These are phyloP conservation scores for Epistrophella euchroma DNA, from an alignment of 2,888 invertebrate genomes.

Conservation along the genomic window DNA sequence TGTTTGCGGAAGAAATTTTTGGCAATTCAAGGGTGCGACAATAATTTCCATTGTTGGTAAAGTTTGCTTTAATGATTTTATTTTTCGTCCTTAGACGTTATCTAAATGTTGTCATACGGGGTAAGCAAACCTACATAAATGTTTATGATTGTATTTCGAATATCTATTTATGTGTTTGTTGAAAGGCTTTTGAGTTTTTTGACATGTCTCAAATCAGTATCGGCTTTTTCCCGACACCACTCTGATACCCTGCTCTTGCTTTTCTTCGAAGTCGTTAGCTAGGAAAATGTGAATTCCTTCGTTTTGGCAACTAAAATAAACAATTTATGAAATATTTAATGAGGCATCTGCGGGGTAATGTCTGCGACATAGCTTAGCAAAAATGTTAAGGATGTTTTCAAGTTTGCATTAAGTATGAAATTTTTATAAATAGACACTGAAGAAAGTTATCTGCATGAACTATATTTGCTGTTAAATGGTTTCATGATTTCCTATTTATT, in stretches of 20 bases:
- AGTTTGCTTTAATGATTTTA: slow-evolving; percentile 45
- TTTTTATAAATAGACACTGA: background rate
- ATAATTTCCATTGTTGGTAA: slow-evolving; percentile 63
- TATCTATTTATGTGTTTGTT: background rate
- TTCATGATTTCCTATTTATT: background rate
- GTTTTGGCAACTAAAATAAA: background rate
- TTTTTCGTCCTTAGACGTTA: slow-evolving; percentile 31
- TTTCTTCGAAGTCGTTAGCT: background rate
- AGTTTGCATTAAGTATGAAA: background rate
- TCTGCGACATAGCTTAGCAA: background rate
- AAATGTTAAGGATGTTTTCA: background rate
- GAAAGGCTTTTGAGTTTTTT: slow-evolving; percentile 15
- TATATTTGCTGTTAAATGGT: background rate
- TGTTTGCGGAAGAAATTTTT: slow-evolving; percentile 48
- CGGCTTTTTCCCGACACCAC: background rate
- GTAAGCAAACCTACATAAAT: slow-evolving; percentile 12
- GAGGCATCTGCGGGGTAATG: slow-evolving; percentile 11
- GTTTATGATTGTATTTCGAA: slow-evolving; percentile 5
- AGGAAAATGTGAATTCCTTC: background rate
- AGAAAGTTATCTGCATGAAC: background rate
- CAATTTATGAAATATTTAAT: slow-evolving; percentile 32
- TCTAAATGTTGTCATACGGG: slow-evolving; percentile 22
- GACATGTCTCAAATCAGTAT: slow-evolving; percentile 28
- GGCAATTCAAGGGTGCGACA: slow-evolving; percentile 49
- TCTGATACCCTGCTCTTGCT: background rate